A percentile compares a stretch with the other conserved stretches of the same genome.
These are phyloP conservation scores for Lasioglossum lativentre DNA, from an alignment of 2,888 invertebrate genomes.

Conservation along the genomic window DNA sequence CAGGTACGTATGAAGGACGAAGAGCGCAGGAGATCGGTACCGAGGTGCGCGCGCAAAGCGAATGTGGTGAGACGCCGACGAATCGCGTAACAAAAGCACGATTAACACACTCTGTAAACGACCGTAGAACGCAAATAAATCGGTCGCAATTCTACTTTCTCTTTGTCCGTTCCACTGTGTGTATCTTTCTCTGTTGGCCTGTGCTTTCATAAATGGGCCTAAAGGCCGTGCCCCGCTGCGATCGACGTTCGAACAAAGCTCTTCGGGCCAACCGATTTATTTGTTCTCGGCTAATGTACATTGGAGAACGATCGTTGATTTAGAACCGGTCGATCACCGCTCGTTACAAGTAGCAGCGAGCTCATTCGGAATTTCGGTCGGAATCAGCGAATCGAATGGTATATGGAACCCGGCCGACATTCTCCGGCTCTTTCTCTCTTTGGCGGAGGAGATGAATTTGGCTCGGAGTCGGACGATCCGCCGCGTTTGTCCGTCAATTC, in stretches of 20 bases:
- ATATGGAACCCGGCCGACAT: constrained; percentile 13
- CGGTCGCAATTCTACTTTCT: constrained; percentile 57
- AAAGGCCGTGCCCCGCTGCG: neutral
- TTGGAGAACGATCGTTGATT: constrained; percentile 8
- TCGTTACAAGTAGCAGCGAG: constrained; percentile 3
- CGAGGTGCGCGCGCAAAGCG: constrained; percentile 38
- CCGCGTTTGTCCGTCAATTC: neutral
- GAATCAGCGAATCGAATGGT: constrained; percentile 22
- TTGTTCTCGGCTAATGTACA: constrained; percentile 39
- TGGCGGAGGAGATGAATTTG: neutral
- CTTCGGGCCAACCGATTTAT: constrained; percentile 20
- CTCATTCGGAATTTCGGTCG: constrained; percentile 27
- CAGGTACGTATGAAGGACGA: constrained; percentile 72
- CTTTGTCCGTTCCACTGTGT: constrained; percentile 50
- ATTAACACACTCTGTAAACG: constrained; percentile 67
- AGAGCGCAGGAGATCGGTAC: neutral
- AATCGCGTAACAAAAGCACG: constrained; percentile 58
- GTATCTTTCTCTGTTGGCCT: constrained; percentile 39
- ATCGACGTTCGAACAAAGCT: constrained; percentile 41
- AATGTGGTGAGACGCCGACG: constrained; percentile 66
- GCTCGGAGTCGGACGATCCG: neutral
- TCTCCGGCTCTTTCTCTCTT: neutral
- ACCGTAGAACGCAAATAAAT: constrained; percentile 70
- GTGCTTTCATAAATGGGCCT: constrained; percentile 39
- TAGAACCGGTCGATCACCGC: neutral